A percentile compares a stretch with the other conserved stretches of the same genome.
Conservation (phyloP, 2,113 vertebrate species). For the Drymodes brunneopygia region DNA sequence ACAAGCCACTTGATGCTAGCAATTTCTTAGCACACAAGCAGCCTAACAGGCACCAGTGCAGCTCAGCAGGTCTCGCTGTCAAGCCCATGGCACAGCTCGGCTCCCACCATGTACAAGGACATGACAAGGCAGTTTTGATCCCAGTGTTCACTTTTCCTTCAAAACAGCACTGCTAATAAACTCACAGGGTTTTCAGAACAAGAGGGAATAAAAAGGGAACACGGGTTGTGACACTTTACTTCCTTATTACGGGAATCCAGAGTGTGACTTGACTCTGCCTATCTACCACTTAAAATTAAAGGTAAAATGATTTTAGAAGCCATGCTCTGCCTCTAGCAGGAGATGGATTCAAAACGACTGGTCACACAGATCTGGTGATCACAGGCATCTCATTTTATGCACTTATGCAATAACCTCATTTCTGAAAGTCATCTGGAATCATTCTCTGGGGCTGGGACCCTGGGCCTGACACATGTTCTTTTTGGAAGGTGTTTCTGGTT, state of each 20-base stretch:
- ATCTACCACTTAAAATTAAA: background rate
- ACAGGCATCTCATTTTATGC: background rate
- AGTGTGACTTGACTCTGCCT: background rate
- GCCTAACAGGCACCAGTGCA: background rate
- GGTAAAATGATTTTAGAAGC: background rate
- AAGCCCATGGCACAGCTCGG: background rate
- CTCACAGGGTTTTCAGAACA: background rate
- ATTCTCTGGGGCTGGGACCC: background rate
- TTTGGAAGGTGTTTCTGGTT: constrained; percentile 41
- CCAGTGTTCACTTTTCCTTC: background rate
- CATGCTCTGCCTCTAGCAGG: background rate
- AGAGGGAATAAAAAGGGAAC: background rate
- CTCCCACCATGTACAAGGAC: background rate
- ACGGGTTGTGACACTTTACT: background rate
- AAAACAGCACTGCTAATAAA: background rate
- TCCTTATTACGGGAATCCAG: background rate
- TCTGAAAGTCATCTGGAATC: constrained; percentile 44
- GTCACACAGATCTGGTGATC: background rate
- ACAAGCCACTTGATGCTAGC: background rate
- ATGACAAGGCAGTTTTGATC: background rate
- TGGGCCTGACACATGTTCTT: constrained; percentile 27
- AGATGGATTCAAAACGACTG: accelerated
- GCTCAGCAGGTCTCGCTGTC: background rate
- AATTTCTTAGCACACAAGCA: background rate
- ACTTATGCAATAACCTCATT: constrained; percentile 24